Conservation (phyloP, 2,888 invertebrate species). For the Lithosia quadra region DNA sequence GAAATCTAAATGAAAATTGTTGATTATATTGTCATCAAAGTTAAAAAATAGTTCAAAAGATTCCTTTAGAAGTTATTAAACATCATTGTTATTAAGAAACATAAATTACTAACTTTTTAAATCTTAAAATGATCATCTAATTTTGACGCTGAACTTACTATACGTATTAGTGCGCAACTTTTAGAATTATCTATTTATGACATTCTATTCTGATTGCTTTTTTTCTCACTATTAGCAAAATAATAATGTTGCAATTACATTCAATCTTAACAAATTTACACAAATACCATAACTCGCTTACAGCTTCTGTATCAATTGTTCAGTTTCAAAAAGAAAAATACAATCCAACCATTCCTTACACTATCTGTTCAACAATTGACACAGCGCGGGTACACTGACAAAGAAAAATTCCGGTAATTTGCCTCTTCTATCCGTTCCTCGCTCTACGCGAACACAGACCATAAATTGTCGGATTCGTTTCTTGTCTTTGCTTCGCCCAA, state of each 20-base stretch:
- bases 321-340: conserved; percentile 8
- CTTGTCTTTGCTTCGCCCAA: conserved; percentile 85
- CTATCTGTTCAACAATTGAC: conserved; percentile 49
- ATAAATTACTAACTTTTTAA: too few species aligned
- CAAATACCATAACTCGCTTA: background rate
- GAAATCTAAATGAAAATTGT: too few species aligned
- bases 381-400: conserved; percentile 60
- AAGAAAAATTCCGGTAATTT: conserved; percentile 72
- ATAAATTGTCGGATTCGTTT: conserved; percentile 85
- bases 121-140: too few species aligned
- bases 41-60: too few species aligned
- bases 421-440: conserved; percentile 66
- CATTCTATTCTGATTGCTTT: too few species aligned
- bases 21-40: too few species aligned
- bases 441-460: conserved; percentile 70
- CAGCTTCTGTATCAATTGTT: background rate
- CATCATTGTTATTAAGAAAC: too few species aligned
- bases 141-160: too few species aligned
- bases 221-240: background rate
- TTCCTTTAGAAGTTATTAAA: too few species aligned
- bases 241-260: background rate
- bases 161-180: too few species aligned
- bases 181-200: too few species aligned
- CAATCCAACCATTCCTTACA: conserved; percentile 10
- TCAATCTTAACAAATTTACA: background rate